A percentile compares a stretch with the other conserved stretches of the same genome.
These are phyloP conservation scores for Enteromius argenteus DNA, from an alignment of 2,797 vertebrate species.

Conservation along the genomic window DNA sequence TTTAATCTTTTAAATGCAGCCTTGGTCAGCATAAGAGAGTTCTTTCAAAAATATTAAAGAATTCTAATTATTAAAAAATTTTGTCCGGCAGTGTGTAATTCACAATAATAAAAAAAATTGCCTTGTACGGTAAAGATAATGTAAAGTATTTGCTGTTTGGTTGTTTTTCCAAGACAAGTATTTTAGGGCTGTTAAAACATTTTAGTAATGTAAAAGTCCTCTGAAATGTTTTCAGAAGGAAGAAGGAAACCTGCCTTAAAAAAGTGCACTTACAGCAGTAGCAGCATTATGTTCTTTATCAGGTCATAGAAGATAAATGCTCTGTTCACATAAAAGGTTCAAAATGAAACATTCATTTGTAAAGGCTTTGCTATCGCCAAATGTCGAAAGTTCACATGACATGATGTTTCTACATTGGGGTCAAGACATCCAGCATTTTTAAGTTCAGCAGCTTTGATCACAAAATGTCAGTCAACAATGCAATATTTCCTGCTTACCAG, in stretches of 20 bases:
- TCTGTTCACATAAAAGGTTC: background rate
- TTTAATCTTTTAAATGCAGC: background rate
- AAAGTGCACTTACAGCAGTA: background rate
- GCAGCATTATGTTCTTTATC: background rate
- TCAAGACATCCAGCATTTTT: background rate
- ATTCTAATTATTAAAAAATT: background rate
- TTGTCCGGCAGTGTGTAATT: background rate
- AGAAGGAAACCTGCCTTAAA: slow-evolving; percentile 20
- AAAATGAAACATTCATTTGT: background rate
- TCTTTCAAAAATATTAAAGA: background rate
- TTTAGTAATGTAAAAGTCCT: slow-evolving; percentile 7
- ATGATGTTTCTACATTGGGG: background rate
- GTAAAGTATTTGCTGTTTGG: background rate
- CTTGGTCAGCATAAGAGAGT: background rate
- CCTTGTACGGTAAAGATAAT: background rate
- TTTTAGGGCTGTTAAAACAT: slow-evolving; percentile 9
- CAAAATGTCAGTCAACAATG: slow-evolving; percentile 20
- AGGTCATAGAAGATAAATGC: background rate
- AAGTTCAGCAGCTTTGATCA: background rate
- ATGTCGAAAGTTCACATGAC: background rate
- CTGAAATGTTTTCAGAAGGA: slow-evolving; percentile 17
- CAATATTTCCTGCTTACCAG: background rate
- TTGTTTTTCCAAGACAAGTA: background rate
- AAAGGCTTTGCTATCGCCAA: background rate
- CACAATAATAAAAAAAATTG: background rate